A percentile compares a stretch with the other conserved stretches of the same genome.
phyloP scores from a whole-genome alignment of 2,797 vertebrate species.

The Micrastur ruficollis region DNA sequence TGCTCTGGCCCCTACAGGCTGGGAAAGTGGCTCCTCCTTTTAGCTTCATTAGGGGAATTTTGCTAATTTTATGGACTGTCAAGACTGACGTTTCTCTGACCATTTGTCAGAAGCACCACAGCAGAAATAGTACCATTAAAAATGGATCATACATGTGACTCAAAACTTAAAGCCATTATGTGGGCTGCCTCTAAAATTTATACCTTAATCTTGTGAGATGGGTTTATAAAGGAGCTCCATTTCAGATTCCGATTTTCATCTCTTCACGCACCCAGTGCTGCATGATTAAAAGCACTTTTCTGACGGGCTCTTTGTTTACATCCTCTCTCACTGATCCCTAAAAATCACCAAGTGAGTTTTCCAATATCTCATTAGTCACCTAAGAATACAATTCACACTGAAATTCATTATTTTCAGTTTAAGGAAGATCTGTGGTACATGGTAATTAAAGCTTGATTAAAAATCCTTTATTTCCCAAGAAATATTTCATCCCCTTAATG shows the following conservation, averaged over 20 bases:
- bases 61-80: slow-evolving; percentile 8
- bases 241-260: slow-evolving; percentile 3
- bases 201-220: neutral
- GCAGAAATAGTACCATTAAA: slow-evolving; percentile 58
- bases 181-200: slow-evolving; percentile 27
- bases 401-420: neutral
- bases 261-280: neutral
- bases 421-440: neutral
- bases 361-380: slow-evolving; percentile 1
- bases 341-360: slow-evolving; percentile 15
- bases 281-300: neutral
- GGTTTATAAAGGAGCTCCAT: neutral
- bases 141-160: slow-evolving; percentile 18
- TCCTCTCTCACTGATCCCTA: neutral
- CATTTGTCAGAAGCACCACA: slow-evolving; percentile 16
- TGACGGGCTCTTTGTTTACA: neutral
- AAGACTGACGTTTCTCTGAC: neutral
- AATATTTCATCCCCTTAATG: neutral
- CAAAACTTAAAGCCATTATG: neutral
- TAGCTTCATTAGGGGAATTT: neutral
- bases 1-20: neutral
- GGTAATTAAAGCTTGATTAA: neutral
- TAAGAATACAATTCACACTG: neutral
- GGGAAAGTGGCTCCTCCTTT: neutral
- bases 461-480: neutral